These are phyloP conservation scores for Scaptomyza cyrtandrae DNA, from an alignment of 2,888 invertebrate genomes.

Conservation along the genomic window DNA sequence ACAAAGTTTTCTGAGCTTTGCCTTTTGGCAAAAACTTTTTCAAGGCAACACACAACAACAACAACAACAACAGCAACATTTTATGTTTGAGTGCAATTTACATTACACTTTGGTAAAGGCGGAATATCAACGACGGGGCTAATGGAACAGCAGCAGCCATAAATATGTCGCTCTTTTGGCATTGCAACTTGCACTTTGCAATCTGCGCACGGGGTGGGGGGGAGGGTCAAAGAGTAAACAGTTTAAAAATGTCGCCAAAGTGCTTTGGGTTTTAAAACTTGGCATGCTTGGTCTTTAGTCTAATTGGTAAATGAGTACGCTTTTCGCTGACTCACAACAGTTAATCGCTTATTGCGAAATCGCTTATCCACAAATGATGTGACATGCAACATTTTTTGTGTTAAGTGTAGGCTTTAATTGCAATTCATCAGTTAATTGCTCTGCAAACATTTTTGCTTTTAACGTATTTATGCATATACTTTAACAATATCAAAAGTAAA, in stretches of 20 bases:
- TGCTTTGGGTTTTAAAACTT: slow-evolving; percentile 38
- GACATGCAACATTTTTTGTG: background rate
- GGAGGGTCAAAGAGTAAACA: background rate
- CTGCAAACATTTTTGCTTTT: background rate
- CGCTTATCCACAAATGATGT: slow-evolving; percentile 1
- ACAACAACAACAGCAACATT: background rate
- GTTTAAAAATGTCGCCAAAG: slow-evolving; percentile 17
- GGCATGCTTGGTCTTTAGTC: background rate
- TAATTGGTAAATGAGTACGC: slow-evolving; percentile 20
- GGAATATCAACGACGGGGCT: background rate
- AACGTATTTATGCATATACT: background rate
- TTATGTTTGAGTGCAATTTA: slow-evolving; percentile 19
- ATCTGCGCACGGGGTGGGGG: too few relatives aligned
- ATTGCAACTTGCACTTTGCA: slow-evolving; percentile 15
- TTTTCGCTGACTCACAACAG: background rate
- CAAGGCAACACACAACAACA: too few relatives aligned
- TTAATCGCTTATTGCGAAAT: background rate
- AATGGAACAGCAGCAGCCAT: slow-evolving; percentile 36
- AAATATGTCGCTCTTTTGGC: slow-evolving; percentile 26
- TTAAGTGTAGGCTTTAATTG: background rate
- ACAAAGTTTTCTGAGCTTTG: slow-evolving; percentile 44
- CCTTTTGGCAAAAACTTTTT: slow-evolving; percentile 35
- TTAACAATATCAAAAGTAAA: background rate
- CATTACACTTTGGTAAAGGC: slow-evolving; percentile 6
- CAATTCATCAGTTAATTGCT: slow-evolving; percentile 17